These are phyloP conservation scores for Drosophila ochracea DNA, from an alignment of 2,888 invertebrate genomes.

Conservation along the genomic window DNA sequence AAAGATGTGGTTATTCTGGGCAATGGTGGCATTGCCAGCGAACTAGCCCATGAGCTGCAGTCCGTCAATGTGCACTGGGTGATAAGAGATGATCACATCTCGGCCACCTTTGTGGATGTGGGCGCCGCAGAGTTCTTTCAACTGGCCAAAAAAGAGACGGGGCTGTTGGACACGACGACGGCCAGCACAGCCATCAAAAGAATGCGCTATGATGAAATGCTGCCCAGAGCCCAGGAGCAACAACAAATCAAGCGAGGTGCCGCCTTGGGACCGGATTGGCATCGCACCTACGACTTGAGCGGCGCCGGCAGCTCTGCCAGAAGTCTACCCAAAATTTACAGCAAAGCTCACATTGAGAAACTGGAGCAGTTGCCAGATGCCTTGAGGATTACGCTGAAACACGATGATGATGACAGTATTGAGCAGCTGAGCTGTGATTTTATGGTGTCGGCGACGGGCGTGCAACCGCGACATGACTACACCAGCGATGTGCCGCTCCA, in stretches of 20 bases:
- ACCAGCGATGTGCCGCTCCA: conserved; percentile 86
- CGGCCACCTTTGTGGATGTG: conserved; percentile 97
- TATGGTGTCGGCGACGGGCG: conserved; percentile 98
- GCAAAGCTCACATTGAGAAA: conserved; percentile 86
- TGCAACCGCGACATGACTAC: conserved; percentile 89
- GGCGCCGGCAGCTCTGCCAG: conserved; percentile 48
- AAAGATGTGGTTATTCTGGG: conserved; percentile 94
- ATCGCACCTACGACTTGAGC: conserved; percentile 88
- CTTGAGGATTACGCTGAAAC: conserved; percentile 89
- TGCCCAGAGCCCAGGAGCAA: conserved; percentile 52
- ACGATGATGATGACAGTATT: conserved; percentile 86
- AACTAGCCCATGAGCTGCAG: conserved; percentile 95
- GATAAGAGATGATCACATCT: conserved; percentile 96
- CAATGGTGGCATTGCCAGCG: conserved; percentile 99
- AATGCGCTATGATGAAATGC: conserved; percentile 89
- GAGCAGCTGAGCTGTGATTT: conserved; percentile 92
- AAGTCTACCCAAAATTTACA: conserved; percentile 87
- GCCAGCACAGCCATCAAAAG: conserved; percentile 86
- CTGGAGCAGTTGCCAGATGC: conserved; percentile 82
- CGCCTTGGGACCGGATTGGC: conserved; percentile 99
- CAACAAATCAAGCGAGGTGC: conserved; percentile 89
- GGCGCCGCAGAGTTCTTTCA: conserved; percentile 97
- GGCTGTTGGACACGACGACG: neutral
- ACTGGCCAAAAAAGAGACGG: conserved; percentile 35
- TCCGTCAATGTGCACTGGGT: conserved; percentile 96